These are phyloP conservation scores for Lymantria dispar DNA, from an alignment of 2,888 invertebrate species.

Conservation along the genomic window DNA sequence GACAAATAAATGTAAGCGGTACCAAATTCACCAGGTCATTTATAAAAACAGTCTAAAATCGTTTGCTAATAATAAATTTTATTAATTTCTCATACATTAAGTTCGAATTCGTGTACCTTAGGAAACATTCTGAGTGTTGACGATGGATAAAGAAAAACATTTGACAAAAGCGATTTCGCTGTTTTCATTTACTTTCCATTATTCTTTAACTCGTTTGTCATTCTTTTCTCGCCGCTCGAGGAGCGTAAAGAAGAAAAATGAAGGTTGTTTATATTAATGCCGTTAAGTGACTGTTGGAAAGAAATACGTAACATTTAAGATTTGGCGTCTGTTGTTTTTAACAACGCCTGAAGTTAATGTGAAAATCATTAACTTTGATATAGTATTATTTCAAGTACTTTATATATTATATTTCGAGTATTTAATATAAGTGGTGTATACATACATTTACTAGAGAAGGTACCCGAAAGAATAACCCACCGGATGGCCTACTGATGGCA, in stretches of 20 bases:
- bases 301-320: slow-evolving; percentile 59
- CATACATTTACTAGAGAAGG: too few species aligned
- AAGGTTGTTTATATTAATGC: slow-evolving; percentile 58
- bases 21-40: too few species aligned
- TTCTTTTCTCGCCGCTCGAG: slow-evolving; percentile 62
- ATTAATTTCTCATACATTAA: slow-evolving; percentile 10
- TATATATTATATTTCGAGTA: too few species aligned
- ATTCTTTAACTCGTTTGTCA: slow-evolving; percentile 77
- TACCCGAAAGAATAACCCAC: too few species aligned
- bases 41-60: too few species aligned
- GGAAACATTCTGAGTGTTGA: background rate
- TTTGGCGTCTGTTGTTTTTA: slow-evolving; percentile 47
- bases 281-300: slow-evolving; percentile 65
- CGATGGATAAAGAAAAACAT: slow-evolving; percentile 47
- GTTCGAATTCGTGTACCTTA: slow-evolving; percentile 1
- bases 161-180: slow-evolving; percentile 74
- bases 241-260: slow-evolving; percentile 70
- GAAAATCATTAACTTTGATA: background rate
- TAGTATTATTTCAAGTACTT: too few species aligned
- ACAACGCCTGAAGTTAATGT: slow-evolving; percentile 28
- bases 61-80: background rate
- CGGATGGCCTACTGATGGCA: too few species aligned
- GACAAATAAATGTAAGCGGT: too few species aligned
- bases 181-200: slow-evolving; percentile 78
- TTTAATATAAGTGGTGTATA: too few species aligned